Base-by-base conservation (phyloP, 2,113 vertebrate genomes). In the Fukomys damarensis region DNA sequence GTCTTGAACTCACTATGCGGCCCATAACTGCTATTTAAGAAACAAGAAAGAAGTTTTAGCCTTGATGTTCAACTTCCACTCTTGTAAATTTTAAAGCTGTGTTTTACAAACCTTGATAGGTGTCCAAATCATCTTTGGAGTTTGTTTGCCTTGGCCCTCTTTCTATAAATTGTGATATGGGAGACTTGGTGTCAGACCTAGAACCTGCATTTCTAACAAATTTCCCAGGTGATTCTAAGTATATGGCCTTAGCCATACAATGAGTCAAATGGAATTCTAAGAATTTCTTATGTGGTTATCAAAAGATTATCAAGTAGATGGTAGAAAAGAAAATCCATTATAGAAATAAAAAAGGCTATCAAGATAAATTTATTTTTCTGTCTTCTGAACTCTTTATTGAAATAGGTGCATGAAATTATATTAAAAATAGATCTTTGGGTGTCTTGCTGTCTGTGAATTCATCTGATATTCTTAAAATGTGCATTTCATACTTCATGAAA, bases 21-120 rank as follows among this genome's bases (percentile, higher is more conserved):
- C 26, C 13, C 13, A 76, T 30, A 85, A 95, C 30, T 76, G 41
- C 63, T 92, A 91, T 91, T 96, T 94, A 81, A 91, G 74, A 95
- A 93, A 35, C 10, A 92, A 58, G 63, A 91, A 91, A 86, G 28
- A 94, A 90, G 19, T 32, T 68, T 91, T 59, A 91, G 32, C 35
- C 32, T 96, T 76, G 89, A 61, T n/a, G 59, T 81, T 77, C 49
- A 81, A 13, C 26, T 83, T 89, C 52, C 14, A 38, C 52, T 14
- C 68, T 88, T 10, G 5, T 74, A 43, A 49, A 59, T 70, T 94
- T 96, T 65, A 94, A 91, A 95, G 66, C 80, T n/a, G 24, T 59
- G 26, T 19, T 54, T 88, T 32, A 8, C 41, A 74, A 89, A 63
- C 46, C 22, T 65, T 74, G 10, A 24, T 63, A 58, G 56, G 32